Conservation (phyloP, 2,113 vertebrate genomes). For the Epinephelus fuscoguttatus region DNA sequence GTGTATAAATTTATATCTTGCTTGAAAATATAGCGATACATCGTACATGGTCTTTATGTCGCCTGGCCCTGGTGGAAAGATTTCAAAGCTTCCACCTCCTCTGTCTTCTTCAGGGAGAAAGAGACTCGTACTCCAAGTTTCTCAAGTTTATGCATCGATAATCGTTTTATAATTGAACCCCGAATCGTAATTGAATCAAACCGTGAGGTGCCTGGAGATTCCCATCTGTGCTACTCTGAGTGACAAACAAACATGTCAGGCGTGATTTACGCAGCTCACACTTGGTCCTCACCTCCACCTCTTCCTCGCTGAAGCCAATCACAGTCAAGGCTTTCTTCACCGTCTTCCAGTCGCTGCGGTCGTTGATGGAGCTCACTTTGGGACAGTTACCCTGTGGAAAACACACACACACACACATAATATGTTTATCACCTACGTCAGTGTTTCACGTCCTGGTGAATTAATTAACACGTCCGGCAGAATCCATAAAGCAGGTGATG, state of each 20-base stretch:
- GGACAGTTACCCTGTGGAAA: constrained; percentile 93
- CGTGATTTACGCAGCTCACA: not conserved
- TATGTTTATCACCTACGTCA: not conserved
- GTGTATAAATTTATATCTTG: not conserved
- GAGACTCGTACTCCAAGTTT: not conserved
- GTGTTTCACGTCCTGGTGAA: not conserved
- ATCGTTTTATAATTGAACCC: too few relatives aligned
- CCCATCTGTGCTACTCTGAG: too few relatives aligned
- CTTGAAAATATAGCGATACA: too few relatives aligned
- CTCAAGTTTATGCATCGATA: not conserved
- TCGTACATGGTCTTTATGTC: too few relatives aligned
- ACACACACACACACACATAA: not conserved
- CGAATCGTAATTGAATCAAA: too few relatives aligned
- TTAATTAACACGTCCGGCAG: not conserved
- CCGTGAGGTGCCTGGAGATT: too few relatives aligned
- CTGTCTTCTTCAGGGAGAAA: not conserved
- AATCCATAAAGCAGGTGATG: not conserved
- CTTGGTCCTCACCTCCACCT: constrained; percentile 91
- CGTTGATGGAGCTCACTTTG: constrained; percentile 98
- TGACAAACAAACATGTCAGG: constrained; percentile 4
- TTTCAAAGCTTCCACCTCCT: not conserved
- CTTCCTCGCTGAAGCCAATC: constrained; percentile 92
- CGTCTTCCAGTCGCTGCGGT: constrained; percentile 96
- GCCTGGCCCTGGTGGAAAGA: not conserved
- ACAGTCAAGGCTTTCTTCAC: constrained; percentile 91